Percentiles rank a stretch among this genome's conserved stretches.
phyloP scores from a whole-genome alignment of 2,113 vertebrate species.

The Caretta caretta region DNA sequence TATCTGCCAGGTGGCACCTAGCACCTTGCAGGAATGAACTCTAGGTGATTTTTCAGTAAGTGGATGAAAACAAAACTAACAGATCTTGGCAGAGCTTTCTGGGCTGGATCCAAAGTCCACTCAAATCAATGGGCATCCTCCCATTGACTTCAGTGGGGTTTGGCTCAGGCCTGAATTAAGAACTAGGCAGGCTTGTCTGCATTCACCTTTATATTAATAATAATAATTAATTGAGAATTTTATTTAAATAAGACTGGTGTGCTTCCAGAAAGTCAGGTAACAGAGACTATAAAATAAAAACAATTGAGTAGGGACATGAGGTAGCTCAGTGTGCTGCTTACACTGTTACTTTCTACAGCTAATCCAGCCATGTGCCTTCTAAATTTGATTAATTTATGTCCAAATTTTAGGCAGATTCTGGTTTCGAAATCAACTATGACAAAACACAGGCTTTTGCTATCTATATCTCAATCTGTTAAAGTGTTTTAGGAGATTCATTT shows the following conservation, averaged over 20 bases:
- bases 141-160: background rate
- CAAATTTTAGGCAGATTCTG: background rate
- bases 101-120: background rate
- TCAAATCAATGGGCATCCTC: background rate
- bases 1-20: conserved; percentile 43
- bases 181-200: background rate
- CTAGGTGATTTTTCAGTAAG: conserved; percentile 17
- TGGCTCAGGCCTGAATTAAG: background rate
- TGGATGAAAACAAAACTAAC: background rate
- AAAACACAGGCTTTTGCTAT: background rate
- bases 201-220: background rate
- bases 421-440: background rate
- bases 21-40: conserved; percentile 36
- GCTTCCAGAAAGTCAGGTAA: background rate
- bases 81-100: background rate
- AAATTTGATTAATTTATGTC: background rate
- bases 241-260: background rate
- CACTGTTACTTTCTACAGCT: background rate
- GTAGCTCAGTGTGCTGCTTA: background rate
- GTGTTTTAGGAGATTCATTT: background rate
- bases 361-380: background rate
- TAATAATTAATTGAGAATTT: no score
- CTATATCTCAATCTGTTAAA: background rate
- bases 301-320: background rate
- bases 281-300: background rate